These are phyloP conservation scores for Bettongia penicillata DNA, from an alignment of 2,113 vertebrate species.

Conservation along the genomic window DNA sequence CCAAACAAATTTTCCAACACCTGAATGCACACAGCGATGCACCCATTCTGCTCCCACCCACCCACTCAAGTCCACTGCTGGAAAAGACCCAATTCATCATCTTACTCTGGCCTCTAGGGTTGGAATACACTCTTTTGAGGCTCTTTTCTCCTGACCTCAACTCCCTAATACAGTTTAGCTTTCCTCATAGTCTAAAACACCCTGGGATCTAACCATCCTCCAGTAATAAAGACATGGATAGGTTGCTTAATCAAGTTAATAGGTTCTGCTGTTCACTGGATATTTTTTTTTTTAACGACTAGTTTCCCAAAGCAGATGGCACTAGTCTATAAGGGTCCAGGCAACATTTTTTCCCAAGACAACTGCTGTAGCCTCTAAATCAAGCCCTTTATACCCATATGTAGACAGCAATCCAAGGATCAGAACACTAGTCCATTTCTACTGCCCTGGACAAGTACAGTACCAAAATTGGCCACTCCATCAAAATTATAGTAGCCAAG, in stretches of 20 bases:
- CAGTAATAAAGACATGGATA: not conserved
- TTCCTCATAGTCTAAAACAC: not conserved
- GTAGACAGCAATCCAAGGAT: not conserved
- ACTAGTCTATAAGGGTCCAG: not conserved
- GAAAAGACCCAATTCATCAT: not conserved
- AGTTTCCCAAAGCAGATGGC: not conserved
- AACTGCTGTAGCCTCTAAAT: not conserved
- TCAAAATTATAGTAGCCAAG: not conserved
- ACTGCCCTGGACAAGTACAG: not conserved
- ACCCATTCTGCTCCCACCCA: not conserved
- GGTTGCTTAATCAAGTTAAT: not conserved
- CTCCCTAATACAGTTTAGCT: not conserved
- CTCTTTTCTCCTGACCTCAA: not conserved
- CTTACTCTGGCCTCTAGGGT: not conserved
- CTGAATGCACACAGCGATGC: not conserved
- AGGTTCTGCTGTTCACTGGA: not conserved
- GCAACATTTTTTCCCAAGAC: not conserved
- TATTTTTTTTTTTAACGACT: not conserved
- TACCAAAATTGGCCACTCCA: not conserved
- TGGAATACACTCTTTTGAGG: not conserved
- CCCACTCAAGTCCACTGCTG: not conserved
- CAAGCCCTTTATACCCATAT: fast-evolving
- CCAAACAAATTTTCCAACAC: fast-evolving
- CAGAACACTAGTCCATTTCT: not conserved
- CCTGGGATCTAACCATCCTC: not conserved